Conservation (phyloP, 2,113 vertebrate genomes). For the Ictalurus punctatus region DNA sequence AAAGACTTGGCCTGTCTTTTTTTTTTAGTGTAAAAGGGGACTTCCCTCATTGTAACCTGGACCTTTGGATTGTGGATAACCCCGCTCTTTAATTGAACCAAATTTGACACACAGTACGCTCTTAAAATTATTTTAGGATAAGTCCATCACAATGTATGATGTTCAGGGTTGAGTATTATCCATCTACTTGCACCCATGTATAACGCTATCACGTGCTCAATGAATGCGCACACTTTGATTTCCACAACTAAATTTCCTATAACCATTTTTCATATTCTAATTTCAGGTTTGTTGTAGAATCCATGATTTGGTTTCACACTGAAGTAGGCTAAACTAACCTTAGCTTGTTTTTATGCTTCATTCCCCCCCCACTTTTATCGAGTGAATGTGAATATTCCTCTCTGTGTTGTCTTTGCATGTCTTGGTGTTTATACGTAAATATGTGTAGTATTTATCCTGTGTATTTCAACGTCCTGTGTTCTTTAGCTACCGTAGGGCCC, state of each 20-base stretch:
- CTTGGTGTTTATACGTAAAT: no score
- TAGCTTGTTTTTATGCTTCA: not conserved
- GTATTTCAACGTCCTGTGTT: not conserved
- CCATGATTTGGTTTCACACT: not conserved
- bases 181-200: not conserved
- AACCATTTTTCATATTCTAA: not conserved
- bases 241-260: not conserved
- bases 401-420: not conserved
- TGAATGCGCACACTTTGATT: not conserved
- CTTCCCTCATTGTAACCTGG: not conserved
- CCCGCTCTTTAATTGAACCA: not conserved
- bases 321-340: not conserved
- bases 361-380: not conserved
- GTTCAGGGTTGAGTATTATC: not conserved
- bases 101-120: not conserved
- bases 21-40: constrained; percentile 17
- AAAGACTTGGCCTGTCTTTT: not conserved
- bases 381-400: not conserved
- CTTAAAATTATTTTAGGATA: not conserved
- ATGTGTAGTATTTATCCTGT: not conserved
- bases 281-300: not conserved
- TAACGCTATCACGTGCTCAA: not conserved
- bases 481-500: no score
- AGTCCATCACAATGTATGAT: not conserved
- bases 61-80: not conserved